A percentile compares a stretch with the other conserved stretches of the same genome.
Evolutionary conservation across 2,113 vertebrate species (phyloP).

Genomic region (Hassar affinis): DNA sequence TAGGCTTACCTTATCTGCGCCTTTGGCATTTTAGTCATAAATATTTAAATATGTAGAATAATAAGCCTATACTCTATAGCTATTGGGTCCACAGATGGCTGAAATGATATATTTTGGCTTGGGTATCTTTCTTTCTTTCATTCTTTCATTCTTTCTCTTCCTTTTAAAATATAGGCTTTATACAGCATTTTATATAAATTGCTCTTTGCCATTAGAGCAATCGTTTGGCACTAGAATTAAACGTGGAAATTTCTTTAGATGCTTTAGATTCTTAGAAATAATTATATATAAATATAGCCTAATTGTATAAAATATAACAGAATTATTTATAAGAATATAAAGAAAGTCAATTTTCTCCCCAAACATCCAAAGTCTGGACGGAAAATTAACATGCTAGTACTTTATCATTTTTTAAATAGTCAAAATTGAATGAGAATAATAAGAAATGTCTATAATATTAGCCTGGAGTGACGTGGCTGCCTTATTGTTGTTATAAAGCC

Average conservation of each 20-base stretch:
- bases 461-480: background rate
- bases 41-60: slow-evolving; percentile 11
- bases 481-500: slow-evolving; percentile 7
- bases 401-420: too few species aligned
- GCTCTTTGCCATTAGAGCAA: background rate
- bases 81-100: background rate
- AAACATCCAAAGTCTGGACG: background rate
- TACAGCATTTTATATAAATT: background rate
- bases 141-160: background rate
- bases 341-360: background rate
- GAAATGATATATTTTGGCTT: background rate
- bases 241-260: too few species aligned
- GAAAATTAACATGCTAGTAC: background rate
- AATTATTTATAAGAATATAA: background rate
- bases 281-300: background rate
- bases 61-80: background rate
- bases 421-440: background rate
- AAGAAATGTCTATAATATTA: background rate
- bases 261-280: too few species aligned
- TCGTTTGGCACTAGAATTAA: background rate
- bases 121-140: too few species aligned
- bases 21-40: slow-evolving; percentile 12
- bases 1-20: slow-evolving; percentile 14
- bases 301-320: background rate
- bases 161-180: background rate